These are phyloP conservation scores for Hemithea aestivaria DNA, from an alignment of 2,888 invertebrate species.

Conservation along the genomic window DNA sequence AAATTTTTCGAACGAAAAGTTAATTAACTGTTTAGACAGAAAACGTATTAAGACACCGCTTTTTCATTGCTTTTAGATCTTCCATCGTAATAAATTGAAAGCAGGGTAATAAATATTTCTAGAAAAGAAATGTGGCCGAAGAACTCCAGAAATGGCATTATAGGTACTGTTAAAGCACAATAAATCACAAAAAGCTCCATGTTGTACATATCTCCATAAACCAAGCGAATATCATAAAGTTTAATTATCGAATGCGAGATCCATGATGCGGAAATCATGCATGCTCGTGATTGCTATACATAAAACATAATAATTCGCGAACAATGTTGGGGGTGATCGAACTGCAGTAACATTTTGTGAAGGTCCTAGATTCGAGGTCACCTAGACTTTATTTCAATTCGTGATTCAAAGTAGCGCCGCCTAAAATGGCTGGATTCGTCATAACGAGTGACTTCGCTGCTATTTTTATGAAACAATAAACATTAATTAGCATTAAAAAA, in stretches of 20 bases:
- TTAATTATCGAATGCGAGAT: slow-evolving; percentile 61
- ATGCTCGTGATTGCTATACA: slow-evolving; percentile 56
- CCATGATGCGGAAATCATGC: slow-evolving; percentile 73
- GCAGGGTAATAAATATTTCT: no score
- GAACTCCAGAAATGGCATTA: no score
- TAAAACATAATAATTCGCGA: slow-evolving; percentile 69
- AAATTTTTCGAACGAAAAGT: no score
- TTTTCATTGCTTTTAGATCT: no score
- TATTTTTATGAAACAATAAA: no score
- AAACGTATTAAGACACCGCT: no score
- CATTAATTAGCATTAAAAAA: no score
- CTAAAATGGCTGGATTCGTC: slow-evolving; percentile 22
- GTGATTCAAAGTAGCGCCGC: slow-evolving; percentile 24
- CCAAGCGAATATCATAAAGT: slow-evolving; percentile 47
- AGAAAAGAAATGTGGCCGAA: no score
- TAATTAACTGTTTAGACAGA: no score
- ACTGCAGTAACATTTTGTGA: slow-evolving; percentile 72
- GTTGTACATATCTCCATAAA: slow-evolving; percentile 42
- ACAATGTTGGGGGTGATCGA: slow-evolving; percentile 70
- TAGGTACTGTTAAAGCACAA: slow-evolving; percentile 39
- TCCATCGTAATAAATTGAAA: no score
- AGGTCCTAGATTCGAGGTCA: slow-evolving; percentile 70
- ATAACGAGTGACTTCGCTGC: background rate
- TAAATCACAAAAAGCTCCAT: slow-evolving; percentile 37
- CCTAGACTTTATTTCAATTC: slow-evolving; percentile 38